Evolutionary conservation across 1,140 invertebrate genomes (phyloP), one percentile per base, ranked within the genome.

Genomic region (Macrobrachium nipponense): DNA sequence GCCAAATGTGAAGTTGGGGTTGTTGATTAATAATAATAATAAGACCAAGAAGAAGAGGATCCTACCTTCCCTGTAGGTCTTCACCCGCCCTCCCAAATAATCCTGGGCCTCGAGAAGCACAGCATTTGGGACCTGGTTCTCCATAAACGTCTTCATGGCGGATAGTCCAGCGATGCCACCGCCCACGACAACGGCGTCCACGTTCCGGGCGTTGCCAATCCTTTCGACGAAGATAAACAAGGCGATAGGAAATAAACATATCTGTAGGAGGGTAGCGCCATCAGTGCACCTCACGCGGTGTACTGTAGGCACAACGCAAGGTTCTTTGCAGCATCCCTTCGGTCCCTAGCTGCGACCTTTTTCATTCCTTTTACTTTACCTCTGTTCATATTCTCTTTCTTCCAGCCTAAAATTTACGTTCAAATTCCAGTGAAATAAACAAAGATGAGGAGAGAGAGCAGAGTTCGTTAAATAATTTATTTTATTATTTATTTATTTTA

Each of bases 61-160:
- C 85, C 58, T 17, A 85, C 83, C 83, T 85, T 85, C 61, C 23
- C 80, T 87, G 79, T 43, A 51, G 20, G 80, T 87, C 11, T 27
- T n/a, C n/a, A 87, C 75, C 59, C 83, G 70, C 6, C 83, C 85
- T 0, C 85, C 85, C 0, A 81, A 58, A 17, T 43, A 43, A 64
- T 80, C 80, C 75, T 81, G 80, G 20, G 80, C 79, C 60, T 87
- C 79, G 3, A 82, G 80, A 2, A 82, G 70, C 1, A 78, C 14
- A 2, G 81, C 23, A 61, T 76, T 27, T 11, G 27, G 51, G 8
- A 87, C 78, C n/a, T 27, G 36, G 18, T 81, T 18, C 0, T 36
- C 10, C 8, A 87, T 61, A 0, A 82, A 72, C 7, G 79, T 82
- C 12, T 76, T 66, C 27, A 78, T 15, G 5, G 85, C 75, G 2